A percentile compares a stretch with the other conserved stretches of the same genome.
Conservation (phyloP, 2,888 invertebrate species). For the Agrilus biguttatus region DNA sequence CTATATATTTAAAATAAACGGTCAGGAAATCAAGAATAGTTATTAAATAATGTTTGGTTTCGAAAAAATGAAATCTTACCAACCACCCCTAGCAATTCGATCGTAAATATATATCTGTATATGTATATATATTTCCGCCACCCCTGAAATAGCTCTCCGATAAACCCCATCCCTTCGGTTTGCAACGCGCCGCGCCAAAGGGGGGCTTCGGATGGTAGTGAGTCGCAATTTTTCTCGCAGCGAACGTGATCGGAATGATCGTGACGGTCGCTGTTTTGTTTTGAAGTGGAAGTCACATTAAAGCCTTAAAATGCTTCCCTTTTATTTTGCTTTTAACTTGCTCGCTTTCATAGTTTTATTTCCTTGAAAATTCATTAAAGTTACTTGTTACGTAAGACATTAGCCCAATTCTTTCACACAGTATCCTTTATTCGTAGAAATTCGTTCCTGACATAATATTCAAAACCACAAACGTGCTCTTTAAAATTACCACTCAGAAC, state of each 20-base stretch:
- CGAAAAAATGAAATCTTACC: conserved; percentile 32
- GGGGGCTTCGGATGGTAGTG: conserved; percentile 25
- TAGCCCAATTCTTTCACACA: too few relatives aligned
- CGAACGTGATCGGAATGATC: conserved; percentile 31
- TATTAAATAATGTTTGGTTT: conserved; percentile 31
- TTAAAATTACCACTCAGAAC: too few relatives aligned
- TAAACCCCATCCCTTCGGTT: conserved; percentile 21
- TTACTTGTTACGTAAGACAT: too few relatives aligned
- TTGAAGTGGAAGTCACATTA: conserved; percentile 20
- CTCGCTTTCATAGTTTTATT: too few relatives aligned
- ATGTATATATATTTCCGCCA: conserved; percentile 24
- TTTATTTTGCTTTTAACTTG: not conserved
- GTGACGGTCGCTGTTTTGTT: conserved; percentile 25
- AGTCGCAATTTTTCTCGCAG: conserved; percentile 35
- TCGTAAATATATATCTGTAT: conserved; percentile 10
- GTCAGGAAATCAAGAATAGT: too few relatives aligned
- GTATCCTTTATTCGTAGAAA: too few relatives aligned
- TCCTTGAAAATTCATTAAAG: too few relatives aligned
- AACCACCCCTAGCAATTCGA: conserved; percentile 19
- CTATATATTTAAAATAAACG: too few relatives aligned
- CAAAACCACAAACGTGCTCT: too few relatives aligned
- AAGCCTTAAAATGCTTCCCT: conserved; percentile 10
- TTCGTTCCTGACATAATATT: too few relatives aligned
- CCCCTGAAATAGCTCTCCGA: conserved; percentile 30
- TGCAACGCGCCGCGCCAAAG: not conserved